Base-by-base conservation (phyloP, 2,797 vertebrate genomes). In the Enteromius thamalakanensis region DNA sequence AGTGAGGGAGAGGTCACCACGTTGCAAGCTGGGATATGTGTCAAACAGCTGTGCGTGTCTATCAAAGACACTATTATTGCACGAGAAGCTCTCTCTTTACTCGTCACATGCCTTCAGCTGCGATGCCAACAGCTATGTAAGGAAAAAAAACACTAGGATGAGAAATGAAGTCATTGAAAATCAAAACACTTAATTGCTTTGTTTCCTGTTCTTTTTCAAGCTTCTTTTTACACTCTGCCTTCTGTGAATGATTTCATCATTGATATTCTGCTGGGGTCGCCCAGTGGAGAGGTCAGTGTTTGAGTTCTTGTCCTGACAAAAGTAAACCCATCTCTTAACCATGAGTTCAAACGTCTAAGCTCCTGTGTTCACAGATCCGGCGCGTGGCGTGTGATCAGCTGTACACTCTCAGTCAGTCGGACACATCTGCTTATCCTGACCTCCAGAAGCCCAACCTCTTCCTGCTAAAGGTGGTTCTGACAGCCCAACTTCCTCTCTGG, bases 241-340 rank as follows among this genome's bases (percentile, higher is more conserved):
- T 97, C 96, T 34, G 98, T 99, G 90, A 97, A 93, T 62, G 98
- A 99, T 91, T 99, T 99, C 90, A 98, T 98, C 90, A 99, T 99
- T 37, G 98, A 99, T 90, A 95, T 99, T 88, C 93, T 99, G 58
- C 96, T 99, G 23, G 98, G 98, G 79, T 99, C 98, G 74, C 95
- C 97, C 82, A 98, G 98, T 88, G 96, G 96, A 90, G 98, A 99
- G 96, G 98, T 99, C 91, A 94, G 92, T 12, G 26, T 64, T 8
- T n/a, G n/a, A 6, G 1, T 49, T 14, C 15, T 42, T 67, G 1
- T 42, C 6, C 62, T 23, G 5, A 21, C 15, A 6, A 60, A 71
- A 11, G 49, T 47, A 6, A 49, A 12, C n/a, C 10, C 0, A 19
- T 55, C 9, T 68, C 40, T 49, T 21, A 23, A 21, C 60, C 2